phyloP scores from a whole-genome alignment of 1,140 invertebrate genomes.

The Augochlora pura region DNA sequence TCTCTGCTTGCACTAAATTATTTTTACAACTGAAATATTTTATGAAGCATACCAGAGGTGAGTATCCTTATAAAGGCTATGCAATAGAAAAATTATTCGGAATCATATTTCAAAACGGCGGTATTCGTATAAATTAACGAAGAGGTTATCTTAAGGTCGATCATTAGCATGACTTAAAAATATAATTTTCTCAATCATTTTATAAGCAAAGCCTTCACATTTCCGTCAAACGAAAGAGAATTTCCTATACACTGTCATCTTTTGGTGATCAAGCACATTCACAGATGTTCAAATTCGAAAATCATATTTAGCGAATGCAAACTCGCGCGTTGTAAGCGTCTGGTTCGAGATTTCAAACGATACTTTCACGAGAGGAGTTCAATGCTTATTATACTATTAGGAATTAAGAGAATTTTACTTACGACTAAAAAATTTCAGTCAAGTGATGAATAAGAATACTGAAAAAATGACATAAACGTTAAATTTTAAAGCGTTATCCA shows the following conservation, averaged over 20 bases:
- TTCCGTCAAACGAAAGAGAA: not conserved
- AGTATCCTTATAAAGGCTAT: not conserved
- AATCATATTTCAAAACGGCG: conserved; percentile 26
- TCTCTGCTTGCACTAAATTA: conserved; percentile 3
- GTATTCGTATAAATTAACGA: conserved; percentile 22
- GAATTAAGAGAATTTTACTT: conserved; percentile 11
- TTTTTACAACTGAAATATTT: conserved; percentile 10
- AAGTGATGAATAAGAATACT: conserved; percentile 33
- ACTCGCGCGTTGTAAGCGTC: conserved; percentile 49
- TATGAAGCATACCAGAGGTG: not conserved
- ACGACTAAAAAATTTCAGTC: conserved; percentile 31
- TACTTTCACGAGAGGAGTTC: not conserved
- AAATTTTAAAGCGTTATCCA: conserved; percentile 48
- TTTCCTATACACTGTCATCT: conserved; percentile 2
- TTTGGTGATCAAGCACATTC: conserved; percentile 10
- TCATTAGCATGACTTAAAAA: conserved; percentile 29
- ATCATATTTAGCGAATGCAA: conserved; percentile 35
- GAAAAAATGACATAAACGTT: conserved; percentile 51
- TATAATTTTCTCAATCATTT: not conserved
- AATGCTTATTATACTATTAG: not conserved
- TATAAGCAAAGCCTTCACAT: not conserved
- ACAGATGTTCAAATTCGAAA: conserved; percentile 58
- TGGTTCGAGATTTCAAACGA: conserved; percentile 52
- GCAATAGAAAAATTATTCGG: conserved; percentile 10
- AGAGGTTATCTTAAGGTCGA: conserved; percentile 44